Base-by-base conservation (phyloP, 2,113 vertebrate genomes). In the Pelecanoides urinatrix region DNA sequence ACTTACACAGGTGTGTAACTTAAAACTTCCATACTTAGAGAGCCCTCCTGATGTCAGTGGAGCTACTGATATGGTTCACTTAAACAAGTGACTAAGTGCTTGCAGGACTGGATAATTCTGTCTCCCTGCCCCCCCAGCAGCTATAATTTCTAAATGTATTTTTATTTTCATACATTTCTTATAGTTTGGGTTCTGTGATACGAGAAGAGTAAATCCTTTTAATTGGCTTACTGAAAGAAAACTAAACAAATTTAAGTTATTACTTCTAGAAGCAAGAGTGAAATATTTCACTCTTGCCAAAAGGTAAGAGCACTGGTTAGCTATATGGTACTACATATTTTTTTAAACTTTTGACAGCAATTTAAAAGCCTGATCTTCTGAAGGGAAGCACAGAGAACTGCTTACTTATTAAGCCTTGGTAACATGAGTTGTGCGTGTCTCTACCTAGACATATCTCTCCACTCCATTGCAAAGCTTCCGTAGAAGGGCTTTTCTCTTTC, bases 301-400 rank as follows among this genome's bases (percentile, higher is more conserved):
- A 97, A 97, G 76, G 84, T 97, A 98, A 98, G 96, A 97, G 97
- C 97, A 97, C 91, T 65, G 71, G 85, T 97, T 97, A 96, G 93
- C 71, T 95, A 94, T 88, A 97, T 86, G 81, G 90, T 85, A 96
- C 21, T 75, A 95, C 21, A 20, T 25, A 2, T 32, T 34, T 73
- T 75, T 61, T 94, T n/a, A 26, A 72, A 92, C 90, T 72, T 97
- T 97, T 26, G 21, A 86, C 92, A 97, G 95, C 94, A 97, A 96
- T 98, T 97, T 94, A 79, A 86, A 98, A 95, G 94, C 88, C 85
- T 92, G 89, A 97, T 94, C 95, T 93, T 98, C 97, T 98, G 94
- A 96, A 98, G 98, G 98, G 97, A 98, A 98, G 98, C 98, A 98
- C 95, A 95, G 97, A 94, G 94, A 98, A 97, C 88, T 96, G 95